Evolutionary conservation across 2,113 vertebrate genomes (phyloP), one percentile per base, ranked within the genome.

Genomic region (Eonycteris spelaea): DNA sequence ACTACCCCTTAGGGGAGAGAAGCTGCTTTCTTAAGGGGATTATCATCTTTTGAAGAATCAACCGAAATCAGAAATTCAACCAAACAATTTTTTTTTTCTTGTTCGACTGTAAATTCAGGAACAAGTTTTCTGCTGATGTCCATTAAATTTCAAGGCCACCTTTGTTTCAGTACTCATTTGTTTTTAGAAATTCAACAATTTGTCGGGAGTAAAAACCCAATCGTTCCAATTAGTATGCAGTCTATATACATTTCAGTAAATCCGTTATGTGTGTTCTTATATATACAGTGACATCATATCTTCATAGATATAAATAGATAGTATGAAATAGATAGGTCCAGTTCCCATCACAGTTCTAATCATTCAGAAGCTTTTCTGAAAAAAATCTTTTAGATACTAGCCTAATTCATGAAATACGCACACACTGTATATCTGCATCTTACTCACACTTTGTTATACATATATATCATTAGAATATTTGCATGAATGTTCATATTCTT

Each of bases 401-500:
- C 19, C 83, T 79, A 82, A 80, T 43, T 86, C 7, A 89, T 73
- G 93, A 97, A 84, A 85, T 26, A 86, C 40, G 40, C 18, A 75
- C 22, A n/a, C 13, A 90, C 30, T 89, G 5, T 67, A 59, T 70
- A 68, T 85, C n/a, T 88, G 9, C 38, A 53, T n/a, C 86, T 86
- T 16, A 51, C 21, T 70, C 22, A 94, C 18, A 80, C 15, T 96
- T 96, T 96, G 35, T 89, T 97, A 90, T 13, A 67, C 48, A 57
- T 30, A 35, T 79, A 96, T 96, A 22, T 71, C 38, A 96, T 96
- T 96, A 93, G 75, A 95, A 95, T 93, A 97, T 96, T 90, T 97
- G 68, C 91, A 92, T 90, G 73, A 91, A 35, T 38, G 68, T 95
- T 95, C 83, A 94, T 86, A 97, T 86, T 97, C 88, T 90, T 95